Conservation (phyloP, 2,888 invertebrate genomes). For the Clepsis dumicolana region DNA sequence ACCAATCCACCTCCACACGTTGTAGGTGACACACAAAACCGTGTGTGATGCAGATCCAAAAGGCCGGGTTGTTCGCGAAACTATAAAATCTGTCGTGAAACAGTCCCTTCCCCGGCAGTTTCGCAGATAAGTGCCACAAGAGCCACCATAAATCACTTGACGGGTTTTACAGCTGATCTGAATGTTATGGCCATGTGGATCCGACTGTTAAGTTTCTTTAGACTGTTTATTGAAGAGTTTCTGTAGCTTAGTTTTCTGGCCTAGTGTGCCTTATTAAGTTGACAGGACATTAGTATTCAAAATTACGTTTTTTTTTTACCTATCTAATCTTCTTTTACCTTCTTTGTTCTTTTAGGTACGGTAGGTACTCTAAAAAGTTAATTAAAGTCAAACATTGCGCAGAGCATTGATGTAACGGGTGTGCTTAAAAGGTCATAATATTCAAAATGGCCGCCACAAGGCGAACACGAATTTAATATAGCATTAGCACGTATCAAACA, state of each 20-base stretch:
- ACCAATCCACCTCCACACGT: neutral
- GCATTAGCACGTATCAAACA: constrained; percentile 35
- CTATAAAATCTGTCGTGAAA: constrained; percentile 39
- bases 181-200: constrained; percentile 20
- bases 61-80: constrained; percentile 28
- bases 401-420: neutral
- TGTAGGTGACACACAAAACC: constrained; percentile 8
- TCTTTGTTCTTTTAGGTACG: too few relatives aligned
- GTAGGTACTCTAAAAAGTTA: too few relatives aligned
- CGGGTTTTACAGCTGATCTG: constrained; percentile 33
- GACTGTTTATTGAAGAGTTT: neutral
- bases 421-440: neutral
- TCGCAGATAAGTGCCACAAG: constrained; percentile 16
- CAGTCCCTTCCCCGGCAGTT: constrained; percentile 29
- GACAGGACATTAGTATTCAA: too few relatives aligned
- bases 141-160: constrained; percentile 37
- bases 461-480: constrained; percentile 30
- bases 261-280: too few relatives aligned
- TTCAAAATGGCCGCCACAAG: neutral
- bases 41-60: constrained; percentile 33
- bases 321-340: too few relatives aligned
- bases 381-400: too few relatives aligned
- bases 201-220: neutral
- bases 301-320: too few relatives aligned
- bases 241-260: too few relatives aligned